Evolutionary conservation across 92 coral and sea anemone species (phyloP).

Genomic region (Umimayanthus chanpuru): DNA sequence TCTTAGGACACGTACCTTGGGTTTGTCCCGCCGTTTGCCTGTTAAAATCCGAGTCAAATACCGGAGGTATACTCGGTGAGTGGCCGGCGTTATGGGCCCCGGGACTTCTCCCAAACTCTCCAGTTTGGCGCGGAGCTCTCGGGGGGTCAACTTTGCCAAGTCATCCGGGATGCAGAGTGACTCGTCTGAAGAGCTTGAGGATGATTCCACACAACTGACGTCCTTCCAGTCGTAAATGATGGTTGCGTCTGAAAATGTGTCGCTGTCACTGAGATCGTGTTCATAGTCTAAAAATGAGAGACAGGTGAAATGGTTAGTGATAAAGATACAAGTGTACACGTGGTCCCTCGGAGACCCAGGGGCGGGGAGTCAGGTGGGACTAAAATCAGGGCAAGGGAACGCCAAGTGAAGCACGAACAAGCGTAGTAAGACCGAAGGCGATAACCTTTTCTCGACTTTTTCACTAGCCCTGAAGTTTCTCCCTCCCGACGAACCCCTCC

Average conservation of each 20-base stretch:
- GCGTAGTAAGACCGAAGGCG: too few relatives aligned
- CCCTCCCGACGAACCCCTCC: too few relatives aligned
- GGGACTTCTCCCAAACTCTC: conserved; percentile 68
- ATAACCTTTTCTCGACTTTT: too few relatives aligned
- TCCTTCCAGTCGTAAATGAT: conserved; percentile 92
- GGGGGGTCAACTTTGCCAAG: conserved; percentile 16
- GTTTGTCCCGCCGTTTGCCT: conserved; percentile 47
- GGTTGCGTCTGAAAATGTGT: conserved; percentile 57
- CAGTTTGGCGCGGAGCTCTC: conserved; percentile 56
- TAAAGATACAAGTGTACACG: too few relatives aligned
- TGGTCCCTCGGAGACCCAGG: too few relatives aligned
- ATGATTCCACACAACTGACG: conserved; percentile 53
- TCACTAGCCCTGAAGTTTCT: too few relatives aligned
- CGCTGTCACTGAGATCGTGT: conserved; percentile 1
- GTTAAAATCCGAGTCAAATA: conserved; percentile 65
- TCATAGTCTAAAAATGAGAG: background rate
- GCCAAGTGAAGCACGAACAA: too few relatives aligned
- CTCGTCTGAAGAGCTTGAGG: conserved; percentile 38
- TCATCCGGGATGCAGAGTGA: conserved; percentile 61
- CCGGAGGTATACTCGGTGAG: conserved; percentile 67
- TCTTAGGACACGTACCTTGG: conserved; percentile 1
- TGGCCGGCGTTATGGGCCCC: conserved; percentile 81
- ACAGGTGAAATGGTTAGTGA: background rate
- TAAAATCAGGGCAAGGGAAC: too few relatives aligned
- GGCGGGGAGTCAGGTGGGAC: too few relatives aligned